Conservation (phyloP, 1,140 invertebrate genomes). For the Belonocnema kinseyi region DNA sequence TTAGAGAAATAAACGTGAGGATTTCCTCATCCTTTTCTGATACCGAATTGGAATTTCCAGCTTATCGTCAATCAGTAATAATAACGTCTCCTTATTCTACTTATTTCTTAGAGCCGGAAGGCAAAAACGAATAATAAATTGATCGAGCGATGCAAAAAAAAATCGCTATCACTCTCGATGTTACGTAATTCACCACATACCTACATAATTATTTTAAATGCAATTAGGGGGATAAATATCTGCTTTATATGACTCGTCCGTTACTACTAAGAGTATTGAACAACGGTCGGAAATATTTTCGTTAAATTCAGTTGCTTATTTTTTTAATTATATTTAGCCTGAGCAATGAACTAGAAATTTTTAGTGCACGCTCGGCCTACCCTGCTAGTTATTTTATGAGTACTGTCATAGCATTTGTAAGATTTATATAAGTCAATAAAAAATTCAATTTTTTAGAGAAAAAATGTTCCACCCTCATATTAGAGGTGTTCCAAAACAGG, state of each 20-base stretch:
- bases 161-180: background rate
- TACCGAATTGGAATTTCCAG: too few species aligned
- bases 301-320: background rate
- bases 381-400: background rate
- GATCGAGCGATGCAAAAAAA: background rate
- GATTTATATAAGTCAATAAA: too few species aligned
- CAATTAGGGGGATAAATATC: background rate
- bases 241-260: background rate
- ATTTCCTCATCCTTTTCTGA: too few species aligned
- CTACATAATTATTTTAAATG: background rate
- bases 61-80: too few species aligned
- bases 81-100: too few species aligned
- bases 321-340: background rate
- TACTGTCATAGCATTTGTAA: too few species aligned
- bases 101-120: too few species aligned
- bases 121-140: too few species aligned
- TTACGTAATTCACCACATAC: background rate
- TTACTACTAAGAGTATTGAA: background rate
- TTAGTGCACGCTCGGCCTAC: background rate
- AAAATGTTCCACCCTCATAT: too few species aligned
- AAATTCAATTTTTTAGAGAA: too few species aligned
- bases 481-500: too few species aligned
- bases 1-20: too few species aligned
- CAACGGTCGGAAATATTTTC: slow-evolving; percentile 8
- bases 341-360: background rate